A percentile compares a stretch with the other conserved stretches of the same genome.
Conservation (phyloP, 37 sponge, comb jelly and placozoan genomes). For the Halichondria panicea region DNA sequence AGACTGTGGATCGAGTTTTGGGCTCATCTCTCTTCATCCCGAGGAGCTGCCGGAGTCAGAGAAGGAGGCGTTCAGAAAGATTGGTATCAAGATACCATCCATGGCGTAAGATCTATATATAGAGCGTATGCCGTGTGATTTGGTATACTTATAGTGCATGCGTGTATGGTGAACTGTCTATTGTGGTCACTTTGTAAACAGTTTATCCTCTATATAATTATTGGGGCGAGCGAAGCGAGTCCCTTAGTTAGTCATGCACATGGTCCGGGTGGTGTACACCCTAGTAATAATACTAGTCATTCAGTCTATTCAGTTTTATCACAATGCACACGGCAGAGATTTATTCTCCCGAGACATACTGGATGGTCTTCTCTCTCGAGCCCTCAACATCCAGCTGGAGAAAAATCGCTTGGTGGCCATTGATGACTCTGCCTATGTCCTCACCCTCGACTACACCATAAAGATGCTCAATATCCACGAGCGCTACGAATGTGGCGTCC, state of each 20-base stretch:
- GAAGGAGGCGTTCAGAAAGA: conserved; percentile 34
- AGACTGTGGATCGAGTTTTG: conserved; percentile 64
- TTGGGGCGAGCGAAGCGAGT: too few relatives aligned
- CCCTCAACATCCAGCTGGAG: conserved; percentile 69
- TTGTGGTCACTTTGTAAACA: too few relatives aligned
- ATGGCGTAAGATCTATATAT: conserved; percentile 31
- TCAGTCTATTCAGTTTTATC: too few relatives aligned
- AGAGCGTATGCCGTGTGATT: background rate
- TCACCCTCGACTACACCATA: conserved; percentile 87
- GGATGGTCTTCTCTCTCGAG: conserved; percentile 71
- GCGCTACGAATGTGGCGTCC: conserved; percentile 72
- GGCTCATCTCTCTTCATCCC: conserved; percentile 64
- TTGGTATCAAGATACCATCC: conserved; percentile 68
- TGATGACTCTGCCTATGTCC: conserved; percentile 82
- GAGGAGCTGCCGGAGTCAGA: conserved; percentile 54
- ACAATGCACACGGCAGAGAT: conserved; percentile 28
- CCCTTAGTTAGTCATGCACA: too few relatives aligned
- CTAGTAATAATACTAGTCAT: too few relatives aligned
- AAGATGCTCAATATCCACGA: conserved; percentile 81
- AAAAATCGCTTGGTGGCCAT: conserved; percentile 49
- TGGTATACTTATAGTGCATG: background rate
- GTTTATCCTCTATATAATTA: too few relatives aligned
- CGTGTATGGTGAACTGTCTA: background rate
- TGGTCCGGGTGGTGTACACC: too few relatives aligned
- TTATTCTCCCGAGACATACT: conserved; percentile 53